Evolutionary conservation across 2,113 vertebrate species (phyloP).

Genomic region (Grammomys surdaster): DNA sequence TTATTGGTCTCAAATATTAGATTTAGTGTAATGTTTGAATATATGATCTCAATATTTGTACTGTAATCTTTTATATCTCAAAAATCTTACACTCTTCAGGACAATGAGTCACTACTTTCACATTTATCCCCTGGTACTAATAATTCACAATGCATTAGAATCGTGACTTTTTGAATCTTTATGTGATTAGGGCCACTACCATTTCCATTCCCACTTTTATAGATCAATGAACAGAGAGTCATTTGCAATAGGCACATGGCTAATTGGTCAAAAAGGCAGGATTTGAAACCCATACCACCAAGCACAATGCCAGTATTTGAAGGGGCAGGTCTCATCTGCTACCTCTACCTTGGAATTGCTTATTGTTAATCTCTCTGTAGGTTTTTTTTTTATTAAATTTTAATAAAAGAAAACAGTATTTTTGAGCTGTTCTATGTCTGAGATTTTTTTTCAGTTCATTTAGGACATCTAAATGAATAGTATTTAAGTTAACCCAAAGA

Average conservation of each 20-base stretch:
- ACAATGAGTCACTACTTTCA: background rate
- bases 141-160: conserved; percentile 21
- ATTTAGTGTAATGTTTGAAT: conserved; percentile 22
- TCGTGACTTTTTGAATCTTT: background rate
- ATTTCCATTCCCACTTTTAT: background rate
- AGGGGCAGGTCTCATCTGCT: background rate
- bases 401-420: background rate
- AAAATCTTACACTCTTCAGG: background rate
- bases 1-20: background rate
- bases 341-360: background rate
- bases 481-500: background rate
- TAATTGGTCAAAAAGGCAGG: background rate
- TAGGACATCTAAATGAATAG: background rate
- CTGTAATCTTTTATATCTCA: background rate
- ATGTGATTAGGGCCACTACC: background rate
- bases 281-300: background rate
- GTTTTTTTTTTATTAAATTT: background rate
- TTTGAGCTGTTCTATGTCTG: background rate
- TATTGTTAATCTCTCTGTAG: conserved; percentile 9
- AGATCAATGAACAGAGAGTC: background rate
- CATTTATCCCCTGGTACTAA: background rate
- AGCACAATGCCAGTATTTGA: background rate
- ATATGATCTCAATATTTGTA: conserved; percentile 10
- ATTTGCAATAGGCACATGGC: background rate
- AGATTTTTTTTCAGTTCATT: conserved; percentile 34